Percentiles rank a stretch among this genome's conserved stretches.
Conservation (phyloP, 2,113 vertebrate genomes). For the Cavia aperea region DNA sequence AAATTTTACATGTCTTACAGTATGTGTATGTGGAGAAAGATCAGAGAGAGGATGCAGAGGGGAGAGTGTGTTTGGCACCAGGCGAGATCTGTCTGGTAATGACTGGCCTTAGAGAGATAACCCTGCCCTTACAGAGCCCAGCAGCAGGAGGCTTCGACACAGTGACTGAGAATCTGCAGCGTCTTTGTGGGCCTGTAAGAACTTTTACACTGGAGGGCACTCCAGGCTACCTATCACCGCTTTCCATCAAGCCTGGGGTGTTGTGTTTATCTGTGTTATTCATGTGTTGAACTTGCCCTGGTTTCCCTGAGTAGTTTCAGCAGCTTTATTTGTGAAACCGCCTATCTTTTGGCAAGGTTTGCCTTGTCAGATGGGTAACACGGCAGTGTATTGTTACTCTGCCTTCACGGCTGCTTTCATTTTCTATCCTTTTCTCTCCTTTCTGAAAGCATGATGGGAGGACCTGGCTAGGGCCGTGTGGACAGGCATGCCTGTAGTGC, state of each 20-base stretch:
- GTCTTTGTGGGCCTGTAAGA: slow-evolving; percentile 7
- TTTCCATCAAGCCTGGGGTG: slow-evolving; percentile 37
- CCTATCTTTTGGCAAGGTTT: slow-evolving; percentile 46
- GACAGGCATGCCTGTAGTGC: neutral
- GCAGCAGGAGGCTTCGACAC: neutral
- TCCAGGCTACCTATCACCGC: neutral
- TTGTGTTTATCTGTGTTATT: slow-evolving; percentile 53
- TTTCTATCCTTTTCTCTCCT: neutral
- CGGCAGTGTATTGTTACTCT: slow-evolving; percentile 16
- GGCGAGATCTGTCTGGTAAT: neutral
- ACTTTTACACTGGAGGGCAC: neutral
- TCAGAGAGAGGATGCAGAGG: neutral
- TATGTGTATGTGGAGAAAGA: neutral
- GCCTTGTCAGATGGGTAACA: slow-evolving; percentile 20
- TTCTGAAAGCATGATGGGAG: neutral
- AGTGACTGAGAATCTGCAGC: slow-evolving; percentile 12
- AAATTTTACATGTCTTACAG: neutral
- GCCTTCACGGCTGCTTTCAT: neutral
- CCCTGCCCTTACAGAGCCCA: neutral
- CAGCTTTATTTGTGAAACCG: slow-evolving; percentile 41
- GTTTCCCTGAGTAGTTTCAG: slow-evolving; percentile 4
- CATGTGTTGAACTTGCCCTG: neutral
- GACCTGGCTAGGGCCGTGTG: neutral
- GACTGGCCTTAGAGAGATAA: neutral
- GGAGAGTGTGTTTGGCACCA: neutral